A percentile compares a stretch with the other conserved stretches of the same genome.
These are phyloP conservation scores for Heliconius hortense DNA, from an alignment of 2,888 invertebrate genomes.

Conservation along the genomic window DNA sequence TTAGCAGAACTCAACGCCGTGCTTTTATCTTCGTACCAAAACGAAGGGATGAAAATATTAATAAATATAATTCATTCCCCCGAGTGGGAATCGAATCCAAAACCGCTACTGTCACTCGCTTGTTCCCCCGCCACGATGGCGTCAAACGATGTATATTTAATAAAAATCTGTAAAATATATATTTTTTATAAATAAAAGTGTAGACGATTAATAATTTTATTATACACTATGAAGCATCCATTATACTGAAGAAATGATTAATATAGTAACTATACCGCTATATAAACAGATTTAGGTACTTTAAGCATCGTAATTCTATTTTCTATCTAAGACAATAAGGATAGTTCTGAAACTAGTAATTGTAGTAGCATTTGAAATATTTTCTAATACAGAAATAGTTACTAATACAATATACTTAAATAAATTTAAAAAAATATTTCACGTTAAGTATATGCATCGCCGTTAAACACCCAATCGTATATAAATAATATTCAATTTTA, in stretches of 20 bases:
- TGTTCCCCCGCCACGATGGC: no score
- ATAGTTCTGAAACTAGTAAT: not conserved
- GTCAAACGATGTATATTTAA: no score
- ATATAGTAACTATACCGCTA: conserved; percentile 5
- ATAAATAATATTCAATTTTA: conserved; percentile 36
- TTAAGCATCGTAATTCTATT: not conserved
- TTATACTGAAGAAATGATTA: conserved; percentile 4
- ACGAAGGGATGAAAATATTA: no score
- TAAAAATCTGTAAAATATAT: no score
- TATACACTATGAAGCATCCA: not conserved
- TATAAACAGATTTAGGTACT: conserved; percentile 4
- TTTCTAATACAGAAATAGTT: not conserved
- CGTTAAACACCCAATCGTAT: conserved; percentile 3
- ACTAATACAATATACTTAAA: not conserved
- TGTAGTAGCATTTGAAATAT: not conserved
- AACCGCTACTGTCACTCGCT: no score
- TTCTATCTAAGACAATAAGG: not conserved
- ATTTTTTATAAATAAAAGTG: not conserved
- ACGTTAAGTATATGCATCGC: not conserved
- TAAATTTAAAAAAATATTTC: not conserved
- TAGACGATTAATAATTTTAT: not conserved
- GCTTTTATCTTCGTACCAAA: no score
- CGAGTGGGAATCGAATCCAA: no score
- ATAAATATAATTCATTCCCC: no score
- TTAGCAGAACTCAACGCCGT: no score